Percentiles rank a stretch among this genome's conserved stretches.
Conservation (phyloP, 2,888 invertebrate genomes). For the Argyra leucocephala region DNA sequence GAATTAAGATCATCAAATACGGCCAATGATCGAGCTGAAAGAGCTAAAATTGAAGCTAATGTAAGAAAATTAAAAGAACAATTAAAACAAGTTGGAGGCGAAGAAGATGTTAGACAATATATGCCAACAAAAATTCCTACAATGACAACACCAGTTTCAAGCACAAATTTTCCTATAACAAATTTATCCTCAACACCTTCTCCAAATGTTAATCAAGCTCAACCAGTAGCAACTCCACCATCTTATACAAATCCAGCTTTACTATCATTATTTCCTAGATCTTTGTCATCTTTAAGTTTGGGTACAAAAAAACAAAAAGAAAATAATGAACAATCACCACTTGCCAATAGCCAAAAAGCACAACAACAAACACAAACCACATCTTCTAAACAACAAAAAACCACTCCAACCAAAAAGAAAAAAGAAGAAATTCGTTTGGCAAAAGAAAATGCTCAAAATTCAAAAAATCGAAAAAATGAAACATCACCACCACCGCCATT, state of each 20-base stretch:
- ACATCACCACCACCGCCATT: constrained; percentile 44
- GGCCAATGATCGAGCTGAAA: constrained; percentile 33
- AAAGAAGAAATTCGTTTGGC: constrained; percentile 2
- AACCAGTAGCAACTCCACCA: constrained; percentile 30
- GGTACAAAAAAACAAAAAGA: constrained; percentile 42
- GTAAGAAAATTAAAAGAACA: constrained; percentile 42
- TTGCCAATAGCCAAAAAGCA: constrained; percentile 31
- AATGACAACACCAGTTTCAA: constrained; percentile 19
- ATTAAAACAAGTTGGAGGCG: constrained; percentile 42
- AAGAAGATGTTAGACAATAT: constrained; percentile 32
- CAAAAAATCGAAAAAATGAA: neutral
- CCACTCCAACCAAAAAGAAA: constrained; percentile 36
- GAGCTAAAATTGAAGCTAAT: constrained; percentile 37
- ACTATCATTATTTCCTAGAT: constrained; percentile 43
- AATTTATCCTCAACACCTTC: constrained; percentile 21
- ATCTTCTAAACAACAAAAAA: constrained; percentile 29
- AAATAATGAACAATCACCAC: constrained; percentile 37
- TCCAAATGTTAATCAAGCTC: constrained; percentile 32
- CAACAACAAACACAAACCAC: constrained; percentile 14
- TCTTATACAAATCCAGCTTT: constrained; percentile 40
- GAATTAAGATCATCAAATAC: constrained; percentile 52
- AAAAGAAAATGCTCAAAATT: neutral
- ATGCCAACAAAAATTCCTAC: constrained; percentile 13
- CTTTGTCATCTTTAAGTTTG: constrained; percentile 42
- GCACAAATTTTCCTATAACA: constrained; percentile 16